phyloP scores from a whole-genome alignment of 2,888 invertebrate genomes.

The Rhingia rostrata region DNA sequence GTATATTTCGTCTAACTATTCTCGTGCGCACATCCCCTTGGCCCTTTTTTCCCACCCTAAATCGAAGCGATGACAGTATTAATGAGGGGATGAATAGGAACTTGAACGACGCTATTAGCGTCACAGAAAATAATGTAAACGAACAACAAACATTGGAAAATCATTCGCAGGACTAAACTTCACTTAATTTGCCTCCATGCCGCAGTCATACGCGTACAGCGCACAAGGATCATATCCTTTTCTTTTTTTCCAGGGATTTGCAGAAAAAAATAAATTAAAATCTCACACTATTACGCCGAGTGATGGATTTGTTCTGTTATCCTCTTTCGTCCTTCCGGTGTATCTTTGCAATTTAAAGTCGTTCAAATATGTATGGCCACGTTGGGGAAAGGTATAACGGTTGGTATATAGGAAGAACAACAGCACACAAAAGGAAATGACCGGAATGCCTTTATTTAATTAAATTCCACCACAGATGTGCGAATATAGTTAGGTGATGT shows the following conservation, averaged over 20 bases:
- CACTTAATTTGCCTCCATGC: slow-evolving; percentile 47
- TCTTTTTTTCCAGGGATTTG: slow-evolving; percentile 2
- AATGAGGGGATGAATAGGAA: slow-evolving; percentile 58
- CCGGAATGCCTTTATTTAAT: slow-evolving; percentile 74
- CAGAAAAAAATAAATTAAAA: slow-evolving; percentile 67
- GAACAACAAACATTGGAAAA: slow-evolving; percentile 43
- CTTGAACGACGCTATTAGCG: slow-evolving; percentile 61
- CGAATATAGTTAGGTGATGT: slow-evolving; percentile 25
- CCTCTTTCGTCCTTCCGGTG: slow-evolving; percentile 47
- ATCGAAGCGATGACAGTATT: slow-evolving; percentile 55
- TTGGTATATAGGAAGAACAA: slow-evolving; percentile 23
- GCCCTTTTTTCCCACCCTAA: slow-evolving; percentile 19
- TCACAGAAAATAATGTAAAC: slow-evolving; percentile 62
- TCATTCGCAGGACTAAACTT: slow-evolving; percentile 63
- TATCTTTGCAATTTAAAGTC: slow-evolving; percentile 67
- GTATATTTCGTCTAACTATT: slow-evolving; percentile 20
- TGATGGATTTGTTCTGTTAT: slow-evolving; percentile 70
- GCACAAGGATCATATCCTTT: slow-evolving; percentile 47
- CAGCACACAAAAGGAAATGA: slow-evolving; percentile 69
- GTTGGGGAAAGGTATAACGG: not conserved
- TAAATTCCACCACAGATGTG: slow-evolving; percentile 74
- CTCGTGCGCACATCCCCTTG: not conserved
- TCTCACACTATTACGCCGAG: slow-evolving; percentile 56
- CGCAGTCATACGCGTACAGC: not conserved
- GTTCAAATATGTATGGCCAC: slow-evolving; percentile 31